These are phyloP conservation scores for Sthenelais limicola DNA, from an alignment of 2,888 invertebrate genomes.

Conservation along the genomic window DNA sequence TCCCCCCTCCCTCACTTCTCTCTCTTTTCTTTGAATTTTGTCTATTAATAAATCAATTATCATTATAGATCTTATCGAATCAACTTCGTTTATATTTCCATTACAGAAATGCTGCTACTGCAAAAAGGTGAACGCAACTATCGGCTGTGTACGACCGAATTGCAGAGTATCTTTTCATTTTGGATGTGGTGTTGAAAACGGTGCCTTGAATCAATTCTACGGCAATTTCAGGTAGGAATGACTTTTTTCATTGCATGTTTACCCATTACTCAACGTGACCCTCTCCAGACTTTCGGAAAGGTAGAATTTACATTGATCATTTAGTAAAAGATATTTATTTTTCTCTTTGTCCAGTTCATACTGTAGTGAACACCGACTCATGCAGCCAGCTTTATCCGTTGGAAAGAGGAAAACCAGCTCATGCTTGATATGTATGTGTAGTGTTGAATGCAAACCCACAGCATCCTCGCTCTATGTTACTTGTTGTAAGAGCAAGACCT, in stretches of 20 bases:
- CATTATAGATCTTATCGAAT: no score
- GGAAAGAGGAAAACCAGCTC: slow-evolving; percentile 55
- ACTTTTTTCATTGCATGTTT: slow-evolving; percentile 78
- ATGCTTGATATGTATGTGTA: slow-evolving; percentile 83
- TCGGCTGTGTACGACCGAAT: slow-evolving; percentile 79
- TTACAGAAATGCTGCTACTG: slow-evolving; percentile 82
- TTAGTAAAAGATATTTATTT: background rate
- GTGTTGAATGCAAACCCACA: slow-evolving; percentile 73
- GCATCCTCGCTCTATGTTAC: slow-evolving; percentile 78
- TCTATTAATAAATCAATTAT: no score
- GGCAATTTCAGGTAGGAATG: slow-evolving; percentile 59
- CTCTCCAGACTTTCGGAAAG: no score
- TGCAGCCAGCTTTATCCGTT: slow-evolving; percentile 74
- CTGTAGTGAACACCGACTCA: slow-evolving; percentile 78
- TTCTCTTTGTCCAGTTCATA: slow-evolving; percentile 76
- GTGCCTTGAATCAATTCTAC: slow-evolving; percentile 76
- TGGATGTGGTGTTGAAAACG: slow-evolving; percentile 80
- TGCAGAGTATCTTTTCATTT: slow-evolving; percentile 84
- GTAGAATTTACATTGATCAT: no score
- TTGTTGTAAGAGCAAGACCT: slow-evolving; percentile 22
- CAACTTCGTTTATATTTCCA: no score
- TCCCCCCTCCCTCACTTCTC: no score
- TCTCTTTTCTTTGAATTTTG: no score
- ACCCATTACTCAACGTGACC: slow-evolving; percentile 22
- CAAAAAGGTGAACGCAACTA: slow-evolving; percentile 78